Conservation (phyloP, 2,113 vertebrate species). For the Catharus minimus region DNA sequence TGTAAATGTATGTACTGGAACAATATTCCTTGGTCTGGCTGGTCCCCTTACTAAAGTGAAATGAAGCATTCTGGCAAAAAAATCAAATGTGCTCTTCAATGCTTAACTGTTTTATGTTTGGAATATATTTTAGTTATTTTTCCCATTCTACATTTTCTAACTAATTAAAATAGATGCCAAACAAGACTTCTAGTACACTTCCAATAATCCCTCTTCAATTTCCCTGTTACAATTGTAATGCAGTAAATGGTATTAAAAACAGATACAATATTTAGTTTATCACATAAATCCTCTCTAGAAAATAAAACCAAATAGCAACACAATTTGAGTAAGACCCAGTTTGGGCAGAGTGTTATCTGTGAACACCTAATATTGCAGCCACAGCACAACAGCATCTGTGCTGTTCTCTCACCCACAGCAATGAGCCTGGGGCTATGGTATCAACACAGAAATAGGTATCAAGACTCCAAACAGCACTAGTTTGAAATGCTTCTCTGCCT, state of each 20-base stretch:
- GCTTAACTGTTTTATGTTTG: not conserved
- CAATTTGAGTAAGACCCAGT: not conserved
- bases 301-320: not conserved
- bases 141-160: not conserved
- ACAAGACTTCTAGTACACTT: not conserved
- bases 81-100: not conserved
- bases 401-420: not conserved
- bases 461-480: not conserved
- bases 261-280: not conserved
- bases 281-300: not conserved
- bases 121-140: not conserved
- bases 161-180: not conserved
- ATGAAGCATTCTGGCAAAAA: not conserved
- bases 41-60: not conserved
- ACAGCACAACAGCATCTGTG: not conserved
- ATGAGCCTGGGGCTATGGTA: not conserved
- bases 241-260: not conserved
- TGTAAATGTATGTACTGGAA: not conserved
- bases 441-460: not conserved
- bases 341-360: not conserved
- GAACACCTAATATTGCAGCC: not conserved
- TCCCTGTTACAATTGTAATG: not conserved
- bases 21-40: not conserved
- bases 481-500: not conserved
- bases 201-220: not conserved